Base-by-base conservation (phyloP, 2,888 invertebrate genomes). In the Aplocera efformata region DNA sequence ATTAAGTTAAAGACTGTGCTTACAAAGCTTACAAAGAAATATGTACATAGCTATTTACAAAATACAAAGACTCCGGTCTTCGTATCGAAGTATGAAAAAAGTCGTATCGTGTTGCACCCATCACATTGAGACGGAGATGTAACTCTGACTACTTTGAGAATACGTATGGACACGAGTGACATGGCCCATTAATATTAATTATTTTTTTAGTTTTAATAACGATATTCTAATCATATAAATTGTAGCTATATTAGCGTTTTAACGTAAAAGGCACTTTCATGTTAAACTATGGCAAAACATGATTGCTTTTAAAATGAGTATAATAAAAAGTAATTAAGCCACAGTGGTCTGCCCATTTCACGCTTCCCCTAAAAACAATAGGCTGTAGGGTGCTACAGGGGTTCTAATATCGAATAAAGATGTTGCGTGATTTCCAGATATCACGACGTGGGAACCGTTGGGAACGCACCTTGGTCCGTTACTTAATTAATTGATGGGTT, bases 341-440 rank as follows among this genome's bases (percentile, higher is more conserved):
- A 57, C 51, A 58, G 66, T 64, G 76, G 69, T 65, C 69, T 59
- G 72, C 65, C 78, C 72, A 72, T 83, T 85, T 86, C 82, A 81
- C 85, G 78, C 86, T 63, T 67, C 69, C 85, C 86, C 85, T 71
- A 78, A 79, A 84, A 86, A 86, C 85, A 88, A 88, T 76, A 75
- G 72, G 59, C 50, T 50, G 40, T 61, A 58, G 66, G 70, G 65
- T 56, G 51, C 37, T 39, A 61, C 58, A 59, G 68, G 72, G 72
- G 64, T 60, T 79, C 75, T 70, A 79, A 79, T 79, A 76, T 71
- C 61, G 72, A 72, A 82, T 86, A 75, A 86, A 88, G 88, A 88
- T 86, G 85, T 88, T 86, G 88, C 88, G 85, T 88, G 88, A 88
- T 88, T 85, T 78, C 56, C 67, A 77, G 83, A 78, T 83, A 86